Conservation (phyloP, 2,888 invertebrate genomes). For the Creontiades dilutus region DNA sequence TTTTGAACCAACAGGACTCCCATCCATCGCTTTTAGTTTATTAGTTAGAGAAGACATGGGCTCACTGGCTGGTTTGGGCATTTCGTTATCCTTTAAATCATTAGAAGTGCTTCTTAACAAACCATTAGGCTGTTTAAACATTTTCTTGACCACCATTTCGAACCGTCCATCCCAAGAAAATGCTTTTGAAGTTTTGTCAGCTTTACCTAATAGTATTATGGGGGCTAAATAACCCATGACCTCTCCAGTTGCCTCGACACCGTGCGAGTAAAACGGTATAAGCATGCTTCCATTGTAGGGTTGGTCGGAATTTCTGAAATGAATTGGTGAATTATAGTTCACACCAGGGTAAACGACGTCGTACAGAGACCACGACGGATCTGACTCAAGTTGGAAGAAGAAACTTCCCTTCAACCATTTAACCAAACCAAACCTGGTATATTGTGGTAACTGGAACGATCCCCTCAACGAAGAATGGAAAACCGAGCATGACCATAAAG, state of each 20-base stretch:
- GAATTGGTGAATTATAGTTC: slow-evolving; percentile 60
- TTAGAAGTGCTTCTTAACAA: not conserved
- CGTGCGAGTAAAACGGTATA: slow-evolving; percentile 33
- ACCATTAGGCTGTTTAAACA: not conserved
- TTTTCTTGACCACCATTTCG: slow-evolving; percentile 46
- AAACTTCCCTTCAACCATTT: slow-evolving; percentile 75
- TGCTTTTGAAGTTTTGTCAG: slow-evolving; percentile 15
- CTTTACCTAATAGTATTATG: slow-evolving; percentile 60
- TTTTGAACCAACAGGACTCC: slow-evolving; percentile 47
- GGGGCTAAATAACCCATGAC: slow-evolving; percentile 63
- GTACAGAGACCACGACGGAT: slow-evolving; percentile 73
- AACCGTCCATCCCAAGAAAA: slow-evolving; percentile 62
- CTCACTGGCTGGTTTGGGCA: not conserved
- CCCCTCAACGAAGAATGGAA: slow-evolving; percentile 61
- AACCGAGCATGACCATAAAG: slow-evolving; percentile 64
- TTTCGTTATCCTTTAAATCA: not conserved
- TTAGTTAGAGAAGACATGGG: not conserved
- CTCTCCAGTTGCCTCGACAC: not conserved
- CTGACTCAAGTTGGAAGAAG: slow-evolving; percentile 72
- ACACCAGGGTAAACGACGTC: slow-evolving; percentile 72
- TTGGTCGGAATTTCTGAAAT: slow-evolving; percentile 67
- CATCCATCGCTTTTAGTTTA: not conserved
- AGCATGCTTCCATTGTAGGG: slow-evolving; percentile 55
- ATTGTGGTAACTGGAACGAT: slow-evolving; percentile 72
- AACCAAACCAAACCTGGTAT: slow-evolving; percentile 71